phyloP scores from a whole-genome alignment of 2,113 vertebrate genomes.

The Mohoua ochrocephala region DNA sequence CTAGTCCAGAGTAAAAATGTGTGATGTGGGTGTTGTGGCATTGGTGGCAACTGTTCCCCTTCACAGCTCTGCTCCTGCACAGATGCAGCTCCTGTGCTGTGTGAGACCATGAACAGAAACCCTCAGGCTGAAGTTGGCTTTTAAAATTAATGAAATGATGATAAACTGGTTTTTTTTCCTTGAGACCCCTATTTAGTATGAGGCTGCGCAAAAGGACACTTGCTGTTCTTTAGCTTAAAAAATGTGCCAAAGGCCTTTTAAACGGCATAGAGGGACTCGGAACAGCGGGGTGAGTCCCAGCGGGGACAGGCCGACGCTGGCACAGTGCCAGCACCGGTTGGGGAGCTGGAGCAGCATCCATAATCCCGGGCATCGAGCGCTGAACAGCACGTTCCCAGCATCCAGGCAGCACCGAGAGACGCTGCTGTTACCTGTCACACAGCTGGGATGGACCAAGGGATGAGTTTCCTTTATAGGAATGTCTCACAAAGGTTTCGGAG shows the following conservation, averaged over 20 bases:
- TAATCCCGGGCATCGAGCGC: not conserved
- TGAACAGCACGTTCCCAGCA: not conserved
- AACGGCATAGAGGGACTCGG: fast-evolving
- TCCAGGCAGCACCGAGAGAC: not conserved
- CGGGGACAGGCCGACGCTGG: not conserved
- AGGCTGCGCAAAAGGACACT: fast-evolving
- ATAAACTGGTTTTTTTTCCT: not conserved
- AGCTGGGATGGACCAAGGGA: fast-evolving
- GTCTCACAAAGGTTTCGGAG: not conserved
- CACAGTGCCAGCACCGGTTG: fast-evolving
- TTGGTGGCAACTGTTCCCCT: fast-evolving
- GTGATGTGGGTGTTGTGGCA: fast-evolving
- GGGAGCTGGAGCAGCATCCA: not conserved
- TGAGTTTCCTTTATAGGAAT: fast-evolving
- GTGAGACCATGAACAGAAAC: not conserved
- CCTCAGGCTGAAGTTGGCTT: not conserved
- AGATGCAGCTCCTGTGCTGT: not conserved
- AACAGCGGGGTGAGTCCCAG: not conserved
- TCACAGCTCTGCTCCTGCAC: not conserved
- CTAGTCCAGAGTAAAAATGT: not conserved
- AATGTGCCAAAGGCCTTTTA: not conserved
- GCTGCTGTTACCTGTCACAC: not conserved
- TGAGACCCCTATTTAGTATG: not conserved
- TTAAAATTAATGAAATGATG: fast-evolving
- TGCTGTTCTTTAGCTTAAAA: not conserved